phyloP scores from a whole-genome alignment of 2,113 vertebrate species.

The Microtus pennsylvanicus region DNA sequence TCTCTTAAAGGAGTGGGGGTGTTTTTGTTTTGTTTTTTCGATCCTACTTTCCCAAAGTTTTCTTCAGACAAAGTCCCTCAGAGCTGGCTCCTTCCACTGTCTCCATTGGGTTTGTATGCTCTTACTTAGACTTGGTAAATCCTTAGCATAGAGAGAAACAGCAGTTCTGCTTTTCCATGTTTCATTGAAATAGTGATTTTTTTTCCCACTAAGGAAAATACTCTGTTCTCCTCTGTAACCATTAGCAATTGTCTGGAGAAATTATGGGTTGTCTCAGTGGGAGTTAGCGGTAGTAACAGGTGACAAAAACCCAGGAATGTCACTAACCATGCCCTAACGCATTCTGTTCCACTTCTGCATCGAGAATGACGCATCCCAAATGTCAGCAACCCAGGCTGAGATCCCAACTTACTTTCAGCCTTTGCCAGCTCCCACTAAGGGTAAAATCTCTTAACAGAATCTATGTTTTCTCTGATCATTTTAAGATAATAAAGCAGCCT shows the following conservation, averaged over 20 bases:
- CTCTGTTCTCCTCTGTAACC: neutral
- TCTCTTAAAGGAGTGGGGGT: neutral
- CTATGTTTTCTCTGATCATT: neutral
- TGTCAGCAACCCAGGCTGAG: neutral
- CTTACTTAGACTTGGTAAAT: neutral
- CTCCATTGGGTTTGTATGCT: neutral
- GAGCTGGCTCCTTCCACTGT: neutral
- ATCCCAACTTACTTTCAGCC: neutral
- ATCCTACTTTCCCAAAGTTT: neutral
- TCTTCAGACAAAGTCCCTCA: slow-evolving; percentile 15
- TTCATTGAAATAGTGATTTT: slow-evolving; percentile 13
- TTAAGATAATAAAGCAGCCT: neutral
- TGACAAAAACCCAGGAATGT: neutral
- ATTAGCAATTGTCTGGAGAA: neutral
- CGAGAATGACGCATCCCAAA: neutral
- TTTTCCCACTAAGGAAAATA: neutral
- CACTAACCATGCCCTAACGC: neutral
- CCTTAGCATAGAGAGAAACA: neutral
- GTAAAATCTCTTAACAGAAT: neutral
- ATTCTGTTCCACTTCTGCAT: neutral
- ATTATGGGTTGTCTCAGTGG: neutral
- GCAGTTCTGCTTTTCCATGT: neutral
- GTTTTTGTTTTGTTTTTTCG: neutral
- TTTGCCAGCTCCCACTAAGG: neutral
- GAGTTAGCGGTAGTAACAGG: neutral